Evolutionary conservation across 2,113 vertebrate species (phyloP).

Genomic region (Marmota flaviventris): DNA sequence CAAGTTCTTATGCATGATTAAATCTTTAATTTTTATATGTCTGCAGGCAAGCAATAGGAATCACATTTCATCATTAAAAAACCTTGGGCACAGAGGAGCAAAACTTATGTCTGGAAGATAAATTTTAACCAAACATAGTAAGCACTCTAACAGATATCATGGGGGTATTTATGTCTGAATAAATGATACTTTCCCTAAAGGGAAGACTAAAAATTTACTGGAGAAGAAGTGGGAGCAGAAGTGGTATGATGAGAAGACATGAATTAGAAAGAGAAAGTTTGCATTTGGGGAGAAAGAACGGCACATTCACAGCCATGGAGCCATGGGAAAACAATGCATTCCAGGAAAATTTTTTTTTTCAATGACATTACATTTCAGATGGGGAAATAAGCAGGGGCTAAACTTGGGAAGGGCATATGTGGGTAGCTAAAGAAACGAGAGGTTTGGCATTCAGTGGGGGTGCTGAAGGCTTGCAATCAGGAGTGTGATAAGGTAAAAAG

Average conservation of each 20-base stretch:
- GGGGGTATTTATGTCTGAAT: neutral
- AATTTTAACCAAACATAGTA: neutral
- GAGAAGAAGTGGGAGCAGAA: neutral
- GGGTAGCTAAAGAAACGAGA: neutral
- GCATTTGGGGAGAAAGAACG: neutral
- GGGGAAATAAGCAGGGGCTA: neutral
- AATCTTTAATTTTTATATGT: neutral
- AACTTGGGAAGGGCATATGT: neutral
- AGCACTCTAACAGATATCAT: neutral
- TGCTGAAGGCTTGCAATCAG: neutral
- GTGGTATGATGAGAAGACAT: neutral
- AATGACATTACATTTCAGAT: neutral
- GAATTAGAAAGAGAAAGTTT: neutral
- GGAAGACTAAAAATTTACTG: neutral
- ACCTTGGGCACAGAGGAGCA: neutral
- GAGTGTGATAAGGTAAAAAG: neutral
- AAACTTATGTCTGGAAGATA: neutral
- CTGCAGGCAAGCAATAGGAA: neutral
- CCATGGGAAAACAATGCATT: neutral
- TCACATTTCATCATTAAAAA: neutral
- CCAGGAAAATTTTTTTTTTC: neutral
- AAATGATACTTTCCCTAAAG: neutral
- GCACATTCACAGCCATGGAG: fast-evolving
- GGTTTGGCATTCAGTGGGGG: neutral
- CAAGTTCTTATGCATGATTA: neutral